Percentiles rank a stretch among this genome's conserved stretches.
phyloP scores from a whole-genome alignment of 2,888 invertebrate species.

The Cabera pusaria region DNA sequence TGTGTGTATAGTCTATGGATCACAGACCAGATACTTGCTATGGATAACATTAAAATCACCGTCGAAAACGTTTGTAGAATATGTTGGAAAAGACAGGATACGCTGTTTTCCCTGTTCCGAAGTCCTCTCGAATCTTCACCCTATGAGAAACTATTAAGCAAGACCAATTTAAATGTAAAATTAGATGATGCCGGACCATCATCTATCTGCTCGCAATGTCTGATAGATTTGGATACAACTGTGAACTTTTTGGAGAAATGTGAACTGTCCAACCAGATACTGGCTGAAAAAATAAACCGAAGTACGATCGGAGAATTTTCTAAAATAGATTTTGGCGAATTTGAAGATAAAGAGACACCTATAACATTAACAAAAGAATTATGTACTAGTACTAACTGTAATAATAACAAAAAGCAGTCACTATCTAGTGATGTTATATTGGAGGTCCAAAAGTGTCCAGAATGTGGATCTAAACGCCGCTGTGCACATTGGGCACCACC shows the following conservation, averaged over 20 bases:
- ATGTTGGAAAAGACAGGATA: slow-evolving; percentile 48
- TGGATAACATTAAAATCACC: too few relatives aligned
- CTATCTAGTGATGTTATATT: slow-evolving; percentile 6
- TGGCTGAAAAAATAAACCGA: slow-evolving; percentile 24
- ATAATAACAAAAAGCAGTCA: slow-evolving; percentile 16
- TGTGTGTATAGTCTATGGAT: too few relatives aligned
- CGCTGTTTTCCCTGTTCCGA: slow-evolving; percentile 45
- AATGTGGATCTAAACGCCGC: slow-evolving; percentile 46
- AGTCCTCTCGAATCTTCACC: slow-evolving; percentile 44
- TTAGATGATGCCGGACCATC: slow-evolving; percentile 46
- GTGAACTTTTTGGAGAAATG: slow-evolving; percentile 53
- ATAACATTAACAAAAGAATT: too few relatives aligned
- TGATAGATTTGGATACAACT: slow-evolving; percentile 50
- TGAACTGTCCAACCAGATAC: slow-evolving; percentile 45
- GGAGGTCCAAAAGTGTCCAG: slow-evolving; percentile 31
- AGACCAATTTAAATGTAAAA: slow-evolving; percentile 44
- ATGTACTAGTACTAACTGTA: too few relatives aligned
- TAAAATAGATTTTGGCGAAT: slow-evolving; percentile 3
- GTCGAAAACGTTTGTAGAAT: slow-evolving; percentile 48
- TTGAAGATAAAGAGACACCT: not conserved
- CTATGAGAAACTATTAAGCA: slow-evolving; percentile 45
- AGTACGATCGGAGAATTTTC: slow-evolving; percentile 10
- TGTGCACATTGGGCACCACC: slow-evolving; percentile 48
- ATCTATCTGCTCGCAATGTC: slow-evolving; percentile 54
- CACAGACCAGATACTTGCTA: too few relatives aligned